phyloP scores from a whole-genome alignment of 1,140 invertebrate genomes.

The Drosophila grimshawi region DNA sequence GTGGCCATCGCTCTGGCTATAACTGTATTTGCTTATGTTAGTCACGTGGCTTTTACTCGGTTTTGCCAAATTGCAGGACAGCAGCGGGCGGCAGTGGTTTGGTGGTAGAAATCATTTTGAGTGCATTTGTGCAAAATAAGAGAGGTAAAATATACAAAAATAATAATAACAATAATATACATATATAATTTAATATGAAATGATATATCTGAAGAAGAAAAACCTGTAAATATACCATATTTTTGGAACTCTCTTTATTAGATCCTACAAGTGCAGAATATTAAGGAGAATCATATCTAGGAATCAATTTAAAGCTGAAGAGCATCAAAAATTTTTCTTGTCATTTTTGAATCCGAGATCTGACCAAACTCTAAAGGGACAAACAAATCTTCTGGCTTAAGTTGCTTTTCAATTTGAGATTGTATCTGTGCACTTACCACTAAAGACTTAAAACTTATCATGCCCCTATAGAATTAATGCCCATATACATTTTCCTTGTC shows the following conservation, averaged over 20 bases:
- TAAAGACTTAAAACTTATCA: neutral
- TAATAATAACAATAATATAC: neutral
- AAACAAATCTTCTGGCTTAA: no score
- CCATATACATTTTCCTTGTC: neutral
- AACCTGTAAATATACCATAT: no score
- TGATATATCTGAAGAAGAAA: no score
- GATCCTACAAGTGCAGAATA: no score
- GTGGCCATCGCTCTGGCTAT: slow-evolving; percentile 46
- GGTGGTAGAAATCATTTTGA: slow-evolving; percentile 2
- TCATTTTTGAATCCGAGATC: no score
- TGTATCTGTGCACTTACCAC: neutral
- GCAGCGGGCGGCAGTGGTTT: neutral
- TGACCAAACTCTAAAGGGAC: no score
- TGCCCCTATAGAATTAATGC: neutral
- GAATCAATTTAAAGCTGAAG: no score
- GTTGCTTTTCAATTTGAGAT: no score
- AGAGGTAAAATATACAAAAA: neutral
- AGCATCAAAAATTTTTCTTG: no score
- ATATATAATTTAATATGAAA: neutral
- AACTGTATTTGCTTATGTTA: slow-evolving; percentile 81
- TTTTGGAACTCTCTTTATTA: no score
- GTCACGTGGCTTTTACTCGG: slow-evolving; percentile 74
- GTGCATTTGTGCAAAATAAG: neutral
- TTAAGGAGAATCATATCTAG: no score
- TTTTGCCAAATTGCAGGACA: slow-evolving; percentile 72